Base-by-base conservation (phyloP, 1,140 invertebrate species). In the Medauroidea extradentata region DNA sequence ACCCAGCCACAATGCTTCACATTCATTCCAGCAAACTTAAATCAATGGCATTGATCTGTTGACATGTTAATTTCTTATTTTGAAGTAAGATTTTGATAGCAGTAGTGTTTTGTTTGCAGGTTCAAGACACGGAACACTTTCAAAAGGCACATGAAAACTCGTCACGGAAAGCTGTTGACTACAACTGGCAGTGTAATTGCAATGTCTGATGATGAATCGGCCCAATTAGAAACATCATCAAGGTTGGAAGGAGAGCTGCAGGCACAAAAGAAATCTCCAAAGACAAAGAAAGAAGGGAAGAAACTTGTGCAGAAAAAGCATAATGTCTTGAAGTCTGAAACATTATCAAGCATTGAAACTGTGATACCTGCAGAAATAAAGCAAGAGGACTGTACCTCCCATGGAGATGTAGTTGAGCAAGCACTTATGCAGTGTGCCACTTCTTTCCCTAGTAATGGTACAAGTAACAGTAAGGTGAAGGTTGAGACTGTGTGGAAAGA, bases 81-180 rank as follows among this genome's bases (percentile, higher is more conserved):
- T 21, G 14, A 24, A 52, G 43, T 57, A 23, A 18, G 58, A 38
- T 16, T 27, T 57, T 3, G 27, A 41, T 50, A 19, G 9, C 38
- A 59, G 50, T 43, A 44, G 23, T 64, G 42, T 60, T 61, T 49
- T 65, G 11, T 51, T 67, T 61, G 11, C 54, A 81, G 81, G 57
- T 85, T 85, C 64, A 85, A 85, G 72, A 85, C 83, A 0, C 71
- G 83, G 19, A 85, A 85, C 59, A 85, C 84, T 9, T 85, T 84
- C 67, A 85, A 85, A 67, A 74, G 84, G 19, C 84, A 85, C 66
- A 66, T 85, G 52, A 82, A 79, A 63, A 80, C 80, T 21, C 70
- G 82, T 9, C 84, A 86, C 63, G 81, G 81, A 16, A 54, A 54
- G 53, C 77, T 84, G 14, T 64, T 85, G 14, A 80, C 78, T 2